Base-by-base conservation (phyloP, 2,797 vertebrate genomes). In the Chelon auratus region DNA sequence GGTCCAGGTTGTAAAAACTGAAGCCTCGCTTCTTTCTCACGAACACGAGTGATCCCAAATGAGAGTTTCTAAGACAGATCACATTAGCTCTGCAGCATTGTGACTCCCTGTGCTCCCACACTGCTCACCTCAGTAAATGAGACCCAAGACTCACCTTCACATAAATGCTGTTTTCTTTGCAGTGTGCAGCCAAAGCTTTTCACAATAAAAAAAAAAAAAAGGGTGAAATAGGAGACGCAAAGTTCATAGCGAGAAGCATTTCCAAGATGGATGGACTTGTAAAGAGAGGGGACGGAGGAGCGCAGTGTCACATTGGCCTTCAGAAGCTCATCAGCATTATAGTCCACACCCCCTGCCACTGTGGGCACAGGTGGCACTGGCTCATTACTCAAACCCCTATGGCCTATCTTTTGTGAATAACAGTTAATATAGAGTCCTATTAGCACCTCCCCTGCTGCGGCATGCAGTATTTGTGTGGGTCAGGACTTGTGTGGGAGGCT, bases 331-430 rank as follows among this genome's bases (percentile, higher is more conserved):
- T 84, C 85, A 72, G 56, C 68, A 56, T 81, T 64, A 56, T 45
- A 24, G 26, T 76, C 68, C 57, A 63, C 9, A 3, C 62, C 36
- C 68, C 75, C 43, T 67, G 78, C 50, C 71, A 64, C 67, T 1
- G 22, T 68, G 51, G 81, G 77, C 81, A 84, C 87, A 90, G 86
- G 87, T 90, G 91, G 84, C 71, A 45, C 47, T 5, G 52, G 69
- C 71, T 91, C 80, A 86, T 91, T 89, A 83, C 69, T 82, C 81
- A 72, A 79, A 74, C 18, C 70, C 59, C 78, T 24, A 42, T 39
- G 61, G 83, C 58, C 75, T 47, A 12, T 74, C 43, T 64, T 70
- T 78, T 70, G 82, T 42, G 4, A 50, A 53, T 56, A 61, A 78
- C 57, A 56, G 55, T 50, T 81, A 75, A 74, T 77, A 67, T 71